A percentile compares a stretch with the other conserved stretches of the same genome.
phyloP scores from a whole-genome alignment of 1,140 invertebrate genomes.

The Hetaerina americana region DNA sequence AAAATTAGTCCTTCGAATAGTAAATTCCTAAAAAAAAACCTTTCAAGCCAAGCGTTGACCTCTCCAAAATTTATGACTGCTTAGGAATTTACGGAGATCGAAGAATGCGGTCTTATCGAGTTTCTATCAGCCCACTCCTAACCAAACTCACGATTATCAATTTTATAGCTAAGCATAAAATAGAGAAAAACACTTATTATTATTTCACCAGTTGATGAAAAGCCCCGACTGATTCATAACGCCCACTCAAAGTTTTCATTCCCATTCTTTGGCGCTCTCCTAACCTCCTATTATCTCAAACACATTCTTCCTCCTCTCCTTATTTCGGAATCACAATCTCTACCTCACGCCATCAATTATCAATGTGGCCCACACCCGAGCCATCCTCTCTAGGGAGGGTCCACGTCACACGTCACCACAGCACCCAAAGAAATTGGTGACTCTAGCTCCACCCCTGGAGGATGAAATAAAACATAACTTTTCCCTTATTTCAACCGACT shows the following conservation, averaged over 20 bases:
- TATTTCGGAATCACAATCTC: not conserved
- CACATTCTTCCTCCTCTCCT: not conserved
- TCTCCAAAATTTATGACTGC: no score
- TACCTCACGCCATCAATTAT: not conserved
- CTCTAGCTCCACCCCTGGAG: not conserved
- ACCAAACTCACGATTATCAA: no score
- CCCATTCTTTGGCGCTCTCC: not conserved
- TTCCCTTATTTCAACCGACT: not conserved
- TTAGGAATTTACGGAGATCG: no score
- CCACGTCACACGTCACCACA: not conserved
- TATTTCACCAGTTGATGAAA: not conserved
- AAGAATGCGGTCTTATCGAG: no score
- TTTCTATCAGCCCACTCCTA: no score
- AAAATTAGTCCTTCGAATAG: no score
- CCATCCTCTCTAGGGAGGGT: not conserved
- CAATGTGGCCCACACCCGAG: not conserved
- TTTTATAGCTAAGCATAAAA: no score
- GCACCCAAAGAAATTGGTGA: not conserved
- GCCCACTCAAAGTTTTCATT: not conserved
- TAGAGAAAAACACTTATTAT: no score
- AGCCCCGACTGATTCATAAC: not conserved
- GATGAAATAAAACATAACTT: not conserved
- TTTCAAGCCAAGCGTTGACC: no score
- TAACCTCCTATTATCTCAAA: not conserved
- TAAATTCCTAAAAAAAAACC: no score